Conservation (phyloP, 2,113 vertebrate genomes). For the Thamnophis sirtalis region DNA sequence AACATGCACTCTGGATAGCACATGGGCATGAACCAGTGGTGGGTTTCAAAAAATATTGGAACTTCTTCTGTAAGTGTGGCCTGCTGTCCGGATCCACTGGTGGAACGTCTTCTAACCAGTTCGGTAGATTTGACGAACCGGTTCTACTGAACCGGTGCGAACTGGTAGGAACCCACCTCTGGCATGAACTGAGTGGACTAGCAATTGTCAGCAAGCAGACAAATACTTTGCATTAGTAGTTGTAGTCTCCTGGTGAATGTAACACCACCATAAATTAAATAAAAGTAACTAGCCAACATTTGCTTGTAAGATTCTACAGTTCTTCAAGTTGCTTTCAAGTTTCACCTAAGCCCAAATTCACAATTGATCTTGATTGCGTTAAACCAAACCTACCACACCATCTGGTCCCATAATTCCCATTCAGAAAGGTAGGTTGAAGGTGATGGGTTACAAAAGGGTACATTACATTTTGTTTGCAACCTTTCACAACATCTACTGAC, state of each 20-base stretch:
- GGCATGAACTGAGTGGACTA: neutral
- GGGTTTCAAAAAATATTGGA: no score
- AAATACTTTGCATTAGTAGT: neutral
- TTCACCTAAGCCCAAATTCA: neutral
- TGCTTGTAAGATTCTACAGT: neutral
- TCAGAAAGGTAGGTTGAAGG: neutral
- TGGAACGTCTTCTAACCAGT: no score
- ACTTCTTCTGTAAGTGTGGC: no score
- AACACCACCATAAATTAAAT: neutral
- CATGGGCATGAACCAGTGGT: neutral
- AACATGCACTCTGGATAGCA: neutral
- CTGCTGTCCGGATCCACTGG: no score
- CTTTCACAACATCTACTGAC: neutral
- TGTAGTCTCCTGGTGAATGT: neutral
- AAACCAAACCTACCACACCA: neutral
- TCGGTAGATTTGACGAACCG: no score
- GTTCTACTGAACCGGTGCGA: no score
- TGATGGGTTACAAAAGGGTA: neutral
- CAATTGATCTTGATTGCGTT: neutral
- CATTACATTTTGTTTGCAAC: neutral
- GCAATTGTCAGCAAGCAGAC: neutral
- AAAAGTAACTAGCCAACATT: neutral
- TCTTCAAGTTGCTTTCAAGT: neutral
- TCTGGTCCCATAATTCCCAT: neutral
- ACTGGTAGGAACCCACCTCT: no score